Conservation (phyloP, 2,113 vertebrate species). For the Otolemur garnettii region DNA sequence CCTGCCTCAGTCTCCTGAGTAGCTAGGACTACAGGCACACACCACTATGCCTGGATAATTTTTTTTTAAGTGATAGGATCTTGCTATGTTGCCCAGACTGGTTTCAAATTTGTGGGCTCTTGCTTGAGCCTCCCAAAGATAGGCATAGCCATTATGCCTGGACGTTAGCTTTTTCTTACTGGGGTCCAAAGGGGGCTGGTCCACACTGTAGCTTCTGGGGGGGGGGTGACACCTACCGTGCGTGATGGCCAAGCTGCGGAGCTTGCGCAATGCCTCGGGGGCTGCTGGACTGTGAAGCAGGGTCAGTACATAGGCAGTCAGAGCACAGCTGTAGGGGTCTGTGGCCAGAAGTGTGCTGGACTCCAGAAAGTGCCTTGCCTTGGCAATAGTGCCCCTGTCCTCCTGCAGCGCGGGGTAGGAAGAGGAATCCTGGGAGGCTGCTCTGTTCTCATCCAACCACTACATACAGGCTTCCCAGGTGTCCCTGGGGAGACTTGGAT, state of each 20-base stretch:
- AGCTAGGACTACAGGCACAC: too few relatives aligned
- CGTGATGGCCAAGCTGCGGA: slow-evolving; percentile 95
- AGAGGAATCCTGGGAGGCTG: background rate
- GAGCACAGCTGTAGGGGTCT: slow-evolving; percentile 94
- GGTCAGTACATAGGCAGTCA: slow-evolving; percentile 91
- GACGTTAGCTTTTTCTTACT: background rate
- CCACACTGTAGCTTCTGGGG: background rate
- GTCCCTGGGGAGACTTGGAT: background rate
- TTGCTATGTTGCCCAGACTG: too few relatives aligned
- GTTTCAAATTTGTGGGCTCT: too few relatives aligned
- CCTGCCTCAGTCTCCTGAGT: too few relatives aligned
- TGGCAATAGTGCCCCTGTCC: slow-evolving; percentile 91
- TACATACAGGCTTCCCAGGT: background rate
- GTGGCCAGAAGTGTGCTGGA: slow-evolving; percentile 91
- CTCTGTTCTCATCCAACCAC: background rate
- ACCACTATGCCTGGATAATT: too few relatives aligned
- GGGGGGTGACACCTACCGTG: slow-evolving; percentile 88
- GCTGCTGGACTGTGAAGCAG: slow-evolving; percentile 92
- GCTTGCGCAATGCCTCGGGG: slow-evolving; percentile 87
- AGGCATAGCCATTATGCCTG: too few relatives aligned
- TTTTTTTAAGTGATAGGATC: too few relatives aligned
- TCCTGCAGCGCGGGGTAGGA: slow-evolving; percentile 84
- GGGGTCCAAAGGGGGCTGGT: too few relatives aligned
- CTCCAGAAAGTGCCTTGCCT: slow-evolving; percentile 94
- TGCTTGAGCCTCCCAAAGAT: too few relatives aligned